A percentile compares a stretch with the other conserved stretches of the same genome.
Evolutionary conservation across 2,888 invertebrate species (phyloP).

Genomic region (Diabrotica balteata): DNA sequence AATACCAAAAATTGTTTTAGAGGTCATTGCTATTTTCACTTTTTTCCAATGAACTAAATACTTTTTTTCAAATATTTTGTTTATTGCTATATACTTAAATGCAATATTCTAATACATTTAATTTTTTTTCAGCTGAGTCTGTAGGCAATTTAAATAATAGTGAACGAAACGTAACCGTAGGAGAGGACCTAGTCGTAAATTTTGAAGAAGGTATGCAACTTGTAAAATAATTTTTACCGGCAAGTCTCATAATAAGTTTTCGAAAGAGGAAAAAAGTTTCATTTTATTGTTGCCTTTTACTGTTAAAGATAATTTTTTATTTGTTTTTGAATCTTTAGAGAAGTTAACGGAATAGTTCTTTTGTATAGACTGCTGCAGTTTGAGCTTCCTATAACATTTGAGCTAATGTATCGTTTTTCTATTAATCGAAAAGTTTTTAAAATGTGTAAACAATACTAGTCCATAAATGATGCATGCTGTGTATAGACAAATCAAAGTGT

Average conservation of each 20-base stretch:
- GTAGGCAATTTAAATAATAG: slow-evolving; percentile 41
- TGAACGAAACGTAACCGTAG: slow-evolving; percentile 60
- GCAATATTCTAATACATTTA: too few species aligned
- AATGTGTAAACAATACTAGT: slow-evolving; percentile 32
- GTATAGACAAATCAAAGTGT: slow-evolving; percentile 7
- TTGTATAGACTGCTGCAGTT: slow-evolving; percentile 11
- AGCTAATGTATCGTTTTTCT: slow-evolving; percentile 25
- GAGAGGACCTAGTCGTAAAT: slow-evolving; percentile 78
- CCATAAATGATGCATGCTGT: slow-evolving; percentile 24
- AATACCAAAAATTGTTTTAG: too few species aligned
- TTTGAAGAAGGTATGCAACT: slow-evolving; percentile 85
- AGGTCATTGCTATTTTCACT: too few species aligned
- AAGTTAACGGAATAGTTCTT: slow-evolving; percentile 25
- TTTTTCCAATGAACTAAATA: too few species aligned
- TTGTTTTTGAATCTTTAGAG: slow-evolving; percentile 30
- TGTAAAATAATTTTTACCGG: slow-evolving; percentile 59
- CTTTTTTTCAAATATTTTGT: too few species aligned
- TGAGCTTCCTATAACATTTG: slow-evolving; percentile 21
- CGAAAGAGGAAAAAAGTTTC: slow-evolving; percentile 30
- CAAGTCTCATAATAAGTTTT: slow-evolving; percentile 34
- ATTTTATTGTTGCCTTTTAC: slow-evolving; percentile 38
- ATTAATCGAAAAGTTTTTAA: slow-evolving; percentile 27
- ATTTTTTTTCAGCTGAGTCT: slow-evolving; percentile 38
- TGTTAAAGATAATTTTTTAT: slow-evolving; percentile 31
- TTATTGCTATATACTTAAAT: too few species aligned